Evolutionary conservation across 2,113 vertebrate species (phyloP), one percentile per base, ranked within the genome.

Genomic region (Odontophorus gujanensis): DNA sequence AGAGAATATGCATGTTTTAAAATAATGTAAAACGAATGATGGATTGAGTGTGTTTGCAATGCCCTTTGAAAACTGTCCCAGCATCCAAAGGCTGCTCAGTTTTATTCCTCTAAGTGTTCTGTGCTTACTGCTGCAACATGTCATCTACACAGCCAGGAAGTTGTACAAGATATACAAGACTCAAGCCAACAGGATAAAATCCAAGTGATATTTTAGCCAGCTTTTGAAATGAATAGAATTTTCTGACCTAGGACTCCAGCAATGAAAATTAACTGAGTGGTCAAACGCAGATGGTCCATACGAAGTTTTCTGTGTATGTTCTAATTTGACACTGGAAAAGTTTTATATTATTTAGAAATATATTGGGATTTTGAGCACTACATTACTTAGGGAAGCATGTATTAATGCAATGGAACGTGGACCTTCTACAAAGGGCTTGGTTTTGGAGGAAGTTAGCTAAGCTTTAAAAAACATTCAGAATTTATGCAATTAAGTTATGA

Each of bases 111-210:
- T 81, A 90, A 95, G 58, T 75, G 82, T 95, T 92, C 88, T 96
- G 92, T 94, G 90, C 83, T 96, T 82, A 96, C 97, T 96, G 97
- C 98, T 98, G 97, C 93, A 96, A 87, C 97, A 96, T 97, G 81
- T 97, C 97, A 97, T 95, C 96, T 96, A 87, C 94, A 95, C 93
- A 96, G 97, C 93, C 95, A 97, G 97, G 93, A 98, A 97, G 96
- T 97, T 96, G 96, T 87, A 94, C 88, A 91, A 98, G 97, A 96
- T 97, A 97, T 82, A 96, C 90, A 96, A 89, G 66, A 96, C 86
- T 92, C 59, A 91, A 97, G 98, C 98, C 98, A 99, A 98, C 96
- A 97, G 98, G 98, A 98, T 95, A 96, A 65, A 84, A 90, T 98
- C 98, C 98, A 98, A 97, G 89, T 95, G 95, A 97, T 97, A 97